Evolutionary conservation across 2,113 vertebrate genomes (phyloP), one percentile per base, ranked within the genome.

Genomic region (Xyliphius kryptos): DNA sequence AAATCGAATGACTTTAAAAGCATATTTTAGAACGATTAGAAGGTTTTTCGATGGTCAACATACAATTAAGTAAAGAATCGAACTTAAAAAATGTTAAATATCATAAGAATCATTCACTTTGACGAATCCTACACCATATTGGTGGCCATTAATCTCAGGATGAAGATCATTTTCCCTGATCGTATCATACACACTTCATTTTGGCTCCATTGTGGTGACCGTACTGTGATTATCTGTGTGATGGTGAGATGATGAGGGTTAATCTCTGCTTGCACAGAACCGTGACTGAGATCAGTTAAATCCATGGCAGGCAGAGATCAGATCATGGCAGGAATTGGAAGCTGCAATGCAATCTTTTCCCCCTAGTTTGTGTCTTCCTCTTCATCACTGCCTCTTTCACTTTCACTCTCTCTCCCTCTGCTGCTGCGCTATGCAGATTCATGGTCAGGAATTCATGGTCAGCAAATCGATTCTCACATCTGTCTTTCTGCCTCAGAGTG

Each of bases 241-340:
- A 83, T 86, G 83, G 76, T 83, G 67, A 74, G 66, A 73, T 61
- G 83, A 84, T 86, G 85, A 85, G 81, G 69, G 71, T 75, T 87
- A 88, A 89, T 87, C 85, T 82, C 63, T 54, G 81, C 84, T 83
- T 76, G 74, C 76, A 81, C 85, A 82, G 81, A 85, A 85, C 84
- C 83, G 78, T 85, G 83, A 86, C 86, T 77, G 78, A 85, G 85
- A 89, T 89, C 87, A 89, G 85, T 89, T 89, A 87, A 87, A 87
- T 78, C 50, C 71, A 75, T 70, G 56, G 68, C 81, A 72, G 86
- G 87, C 87, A 81, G 69, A 73, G 70, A 87, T 89, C 86, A 84
- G 74, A 73, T 69, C 65, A 37, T 36, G 36, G 59, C 49, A 59
- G 59, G 57, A 61, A 73, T 68, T n/a, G 48, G 66, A 61, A 41